Evolutionary conservation across 2,888 invertebrate species (phyloP), one percentile per base, ranked within the genome.

Genomic region (Platynereis dumerilii): DNA sequence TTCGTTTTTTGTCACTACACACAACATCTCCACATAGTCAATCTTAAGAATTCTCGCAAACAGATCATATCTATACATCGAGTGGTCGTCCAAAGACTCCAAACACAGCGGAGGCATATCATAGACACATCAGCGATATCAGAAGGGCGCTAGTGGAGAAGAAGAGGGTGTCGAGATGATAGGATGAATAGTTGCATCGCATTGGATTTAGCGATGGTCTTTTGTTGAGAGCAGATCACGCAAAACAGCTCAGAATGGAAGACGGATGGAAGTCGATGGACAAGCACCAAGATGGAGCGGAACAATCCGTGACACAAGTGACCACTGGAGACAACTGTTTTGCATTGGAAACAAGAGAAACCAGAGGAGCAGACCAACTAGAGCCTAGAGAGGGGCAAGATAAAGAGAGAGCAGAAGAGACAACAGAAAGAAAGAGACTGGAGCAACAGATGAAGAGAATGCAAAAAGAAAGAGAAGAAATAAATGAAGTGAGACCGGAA

Each of bases 401-500:
- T 20, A 60, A 48, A 60, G 60, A 60, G 12, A 60, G 24, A 56
- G 28, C 24, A 48, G 26, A 7, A n/a, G 60, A 60, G n/a, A 60
- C 7, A 52, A 2, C 45, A 10, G n/a, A 10, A 15, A 15, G 20
- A 10, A 10, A 1, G 28, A 1, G 22, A 27, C 10, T 26, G 12
- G 12, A 56, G 57, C 15, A 12, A 20, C 12, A 12, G 12, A 17
- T 12, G 17, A 17, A 42, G 44, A 42, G 44, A 42, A 42, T 15
- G 44, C 12, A 17, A 42, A 17, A 17, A 17, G 17, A 17, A 42
- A 17, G 17, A 17, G 17, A 17, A 42, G 44, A 17, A 17, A 17
- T 12, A 15, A 17, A 42, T 12, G 17, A 42, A 42, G 44, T 15
- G 44, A 42, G 44, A 12, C 12, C 12, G 44, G 12, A 42, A 17